Percentiles rank a stretch among this genome's conserved stretches.
Conservation (phyloP, 1,140 invertebrate species). For the Centruroides vittatus region DNA sequence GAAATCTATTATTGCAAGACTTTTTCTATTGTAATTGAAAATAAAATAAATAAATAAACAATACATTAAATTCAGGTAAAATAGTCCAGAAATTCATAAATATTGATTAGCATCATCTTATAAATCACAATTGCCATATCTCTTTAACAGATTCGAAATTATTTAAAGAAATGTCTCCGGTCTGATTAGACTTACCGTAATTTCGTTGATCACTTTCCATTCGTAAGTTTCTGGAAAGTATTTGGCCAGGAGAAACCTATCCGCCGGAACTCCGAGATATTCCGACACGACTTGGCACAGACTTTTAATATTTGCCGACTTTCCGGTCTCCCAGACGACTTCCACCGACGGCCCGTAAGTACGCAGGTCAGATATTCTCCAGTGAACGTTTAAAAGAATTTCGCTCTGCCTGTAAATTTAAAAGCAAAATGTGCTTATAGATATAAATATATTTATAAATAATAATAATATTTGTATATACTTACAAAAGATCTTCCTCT, state of each 20-base stretch:
- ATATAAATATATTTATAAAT: no score
- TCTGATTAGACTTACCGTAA: neutral
- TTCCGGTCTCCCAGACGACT: constrained; percentile 7
- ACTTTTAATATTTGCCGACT: constrained; percentile 6
- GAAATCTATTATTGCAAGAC: no score
- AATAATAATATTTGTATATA: neutral
- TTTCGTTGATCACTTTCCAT: constrained; percentile 11
- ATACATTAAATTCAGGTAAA: no score
- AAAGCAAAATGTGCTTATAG: neutral
- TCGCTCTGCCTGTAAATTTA: constrained; percentile 9
- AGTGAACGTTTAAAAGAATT: constrained; percentile 8
- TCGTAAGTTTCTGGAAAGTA: constrained; percentile 12
- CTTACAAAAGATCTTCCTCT: constrained; percentile 14
- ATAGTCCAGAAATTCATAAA: no score
- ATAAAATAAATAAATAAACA: no score
- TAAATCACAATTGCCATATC: no score
- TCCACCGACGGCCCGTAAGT: constrained; percentile 4
- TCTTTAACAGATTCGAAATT: no score
- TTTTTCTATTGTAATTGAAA: no score
- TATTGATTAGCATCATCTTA: no score
- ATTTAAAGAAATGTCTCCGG: neutral
- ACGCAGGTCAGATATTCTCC: constrained; percentile 6
- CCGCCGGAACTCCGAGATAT: neutral
- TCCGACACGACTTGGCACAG: constrained; percentile 8
- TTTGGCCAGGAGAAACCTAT: constrained; percentile 8